Percentiles rank a stretch among this genome's conserved stretches.
Evolutionary conservation across 1,140 invertebrate genomes (phyloP).

Genomic region (Brachionus rotundiformis): DNA sequence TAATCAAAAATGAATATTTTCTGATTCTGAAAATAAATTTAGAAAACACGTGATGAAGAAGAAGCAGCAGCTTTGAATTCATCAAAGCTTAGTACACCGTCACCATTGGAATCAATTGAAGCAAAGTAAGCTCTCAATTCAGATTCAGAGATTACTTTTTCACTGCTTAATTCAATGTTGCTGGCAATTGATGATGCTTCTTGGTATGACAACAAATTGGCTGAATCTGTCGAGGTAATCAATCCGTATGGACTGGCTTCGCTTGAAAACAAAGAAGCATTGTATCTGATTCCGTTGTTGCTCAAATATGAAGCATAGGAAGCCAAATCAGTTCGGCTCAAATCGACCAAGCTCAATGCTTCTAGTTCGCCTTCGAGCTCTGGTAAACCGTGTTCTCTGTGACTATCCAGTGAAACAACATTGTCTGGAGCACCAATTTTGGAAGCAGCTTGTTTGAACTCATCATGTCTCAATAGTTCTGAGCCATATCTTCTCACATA

Average conservation of each 20-base stretch:
- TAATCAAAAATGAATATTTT: no score
- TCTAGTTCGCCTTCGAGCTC: slow-evolving; percentile 27
- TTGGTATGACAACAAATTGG: slow-evolving; percentile 3
- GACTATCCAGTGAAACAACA: not conserved
- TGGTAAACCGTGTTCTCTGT: slow-evolving; percentile 15
- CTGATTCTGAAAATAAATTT: not conserved
- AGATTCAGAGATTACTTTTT: not conserved
- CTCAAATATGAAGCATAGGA: slow-evolving; percentile 1
- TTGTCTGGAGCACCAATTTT: slow-evolving; percentile 21
- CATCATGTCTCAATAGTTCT: slow-evolving; percentile 32
- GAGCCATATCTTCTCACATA: slow-evolving; percentile 8
- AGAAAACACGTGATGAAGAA: not conserved
- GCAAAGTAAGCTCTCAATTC: slow-evolving; percentile 44
- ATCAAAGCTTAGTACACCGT: slow-evolving; percentile 4
- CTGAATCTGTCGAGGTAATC: not conserved
- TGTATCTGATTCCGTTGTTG: not conserved
- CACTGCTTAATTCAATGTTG: not conserved
- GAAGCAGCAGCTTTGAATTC: slow-evolving; percentile 28
- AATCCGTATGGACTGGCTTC: slow-evolving; percentile 39
- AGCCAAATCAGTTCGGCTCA: not conserved
- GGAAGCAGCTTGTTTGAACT: not conserved
- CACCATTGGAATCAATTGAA: slow-evolving; percentile 35
- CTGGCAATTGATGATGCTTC: not conserved
- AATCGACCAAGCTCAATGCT: slow-evolving; percentile 28
- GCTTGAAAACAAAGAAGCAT: slow-evolving; percentile 35